phyloP scores from a whole-genome alignment of 1,140 invertebrate genomes.

The Maniola jurtina region DNA sequence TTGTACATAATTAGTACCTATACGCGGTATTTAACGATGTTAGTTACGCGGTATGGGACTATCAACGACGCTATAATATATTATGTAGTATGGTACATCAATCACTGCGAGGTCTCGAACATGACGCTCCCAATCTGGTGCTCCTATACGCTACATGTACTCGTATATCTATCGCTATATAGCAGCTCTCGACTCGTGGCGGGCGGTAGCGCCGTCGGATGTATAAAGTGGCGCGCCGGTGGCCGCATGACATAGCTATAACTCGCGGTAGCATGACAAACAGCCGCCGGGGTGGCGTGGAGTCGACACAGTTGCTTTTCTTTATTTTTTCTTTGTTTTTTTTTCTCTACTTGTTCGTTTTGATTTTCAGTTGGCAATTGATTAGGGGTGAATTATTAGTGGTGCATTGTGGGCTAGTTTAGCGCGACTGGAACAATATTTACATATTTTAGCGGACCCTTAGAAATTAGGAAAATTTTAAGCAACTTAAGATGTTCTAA shows the following conservation, averaged over 20 bases:
- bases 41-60: not conserved
- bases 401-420: not conserved
- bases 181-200: constrained; percentile 50
- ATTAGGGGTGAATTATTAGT: not conserved
- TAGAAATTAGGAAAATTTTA: no score
- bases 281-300: constrained; percentile 49
- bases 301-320: constrained; percentile 19
- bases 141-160: constrained; percentile 16
- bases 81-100: constrained; percentile 11
- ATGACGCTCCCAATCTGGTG: constrained; percentile 35
- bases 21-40: no score
- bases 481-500: no score
- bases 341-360: constrained; percentile 1
- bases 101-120: constrained; percentile 31
- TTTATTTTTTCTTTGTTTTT: constrained; percentile 34
- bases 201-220: constrained; percentile 68
- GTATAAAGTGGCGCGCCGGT: constrained; percentile 75
- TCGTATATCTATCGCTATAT: constrained; percentile 36
- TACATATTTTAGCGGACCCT: not conserved
- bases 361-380: not conserved
- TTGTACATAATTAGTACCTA: no score
- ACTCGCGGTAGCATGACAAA: constrained; percentile 72
- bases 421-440: not conserved
- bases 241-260: constrained; percentile 74
- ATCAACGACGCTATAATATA: not conserved